phyloP scores from a whole-genome alignment of 23 tunicate species.

The Trididemnum nubilum region DNA sequence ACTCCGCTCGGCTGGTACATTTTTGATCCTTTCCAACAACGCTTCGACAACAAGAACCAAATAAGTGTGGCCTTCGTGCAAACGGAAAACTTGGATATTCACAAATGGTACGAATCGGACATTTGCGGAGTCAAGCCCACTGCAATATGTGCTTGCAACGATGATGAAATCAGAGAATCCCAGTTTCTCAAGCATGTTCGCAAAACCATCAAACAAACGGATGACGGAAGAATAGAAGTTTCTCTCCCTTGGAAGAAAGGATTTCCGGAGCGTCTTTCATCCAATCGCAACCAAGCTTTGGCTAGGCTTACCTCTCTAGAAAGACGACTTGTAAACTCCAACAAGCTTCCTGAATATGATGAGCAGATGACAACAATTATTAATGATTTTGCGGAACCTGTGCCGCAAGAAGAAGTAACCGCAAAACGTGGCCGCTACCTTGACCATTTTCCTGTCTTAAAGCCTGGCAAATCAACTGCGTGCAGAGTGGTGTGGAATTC shows the following conservation, averaged over 20 bases:
- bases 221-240: neutral
- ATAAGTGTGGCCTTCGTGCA: too few species aligned
- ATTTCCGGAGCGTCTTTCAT: neutral
- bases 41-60: too few species aligned
- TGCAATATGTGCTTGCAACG: neutral
- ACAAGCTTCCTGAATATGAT: neutral
- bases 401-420: neutral
- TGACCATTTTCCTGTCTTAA: neutral
- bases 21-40: neutral
- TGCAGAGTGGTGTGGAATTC: constrained; percentile 12
- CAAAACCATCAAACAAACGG: neutral
- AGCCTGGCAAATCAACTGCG: neutral
- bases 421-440: neutral
- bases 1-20: neutral
- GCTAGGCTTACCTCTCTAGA: neutral
- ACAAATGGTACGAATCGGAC: neutral
- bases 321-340: neutral
- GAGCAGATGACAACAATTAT: neutral
- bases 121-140: neutral
- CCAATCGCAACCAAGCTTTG: neutral
- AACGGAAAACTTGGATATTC: neutral
- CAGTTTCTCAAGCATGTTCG: neutral
- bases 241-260: neutral
- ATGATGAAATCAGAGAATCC: neutral
- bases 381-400: neutral